Conservation (phyloP, 2,888 invertebrate genomes). For the Agrochola circellaris region DNA sequence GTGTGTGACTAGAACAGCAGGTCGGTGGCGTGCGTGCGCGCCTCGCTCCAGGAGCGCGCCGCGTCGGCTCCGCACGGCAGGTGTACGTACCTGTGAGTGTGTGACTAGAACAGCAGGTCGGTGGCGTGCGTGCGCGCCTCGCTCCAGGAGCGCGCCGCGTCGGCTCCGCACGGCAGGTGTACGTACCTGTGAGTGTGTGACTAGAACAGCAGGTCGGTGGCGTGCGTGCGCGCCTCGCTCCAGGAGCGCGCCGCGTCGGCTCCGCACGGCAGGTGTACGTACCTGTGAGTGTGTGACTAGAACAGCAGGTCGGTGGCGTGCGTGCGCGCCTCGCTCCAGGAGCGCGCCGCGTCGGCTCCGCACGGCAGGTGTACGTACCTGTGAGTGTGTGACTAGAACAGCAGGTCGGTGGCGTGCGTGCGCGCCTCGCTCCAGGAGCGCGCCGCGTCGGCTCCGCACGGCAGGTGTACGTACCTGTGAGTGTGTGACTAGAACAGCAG, state of each 20-base stretch:
- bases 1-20: conserved; percentile 95
- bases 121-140: conserved; percentile 91
- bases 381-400: conserved; percentile 29
- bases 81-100: conserved; percentile 12
- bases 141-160: conserved; percentile 66
- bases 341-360: conserved; percentile 8
- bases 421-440: conserved; percentile 66
- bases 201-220: conserved; percentile 94
- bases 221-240: conserved; percentile 93
- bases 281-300: conserved; percentile 20
- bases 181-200: conserved; percentile 90
- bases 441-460: conserved; percentile 9
- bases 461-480: conserved; percentile 33
- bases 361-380: conserved; percentile 12
- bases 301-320: conserved; percentile 15
- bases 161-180: conserved; percentile 2
- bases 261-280: not conserved
- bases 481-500: conserved; percentile 82
- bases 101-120: conserved; percentile 74
- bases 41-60: conserved; percentile 20
- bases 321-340: conserved; percentile 49
- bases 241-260: conserved; percentile 14
- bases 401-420: conserved; percentile 31
- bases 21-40: conserved; percentile 92
- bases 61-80: not conserved